Conservation (phyloP, 37 sponge, comb jelly and placozoan genomes). For the Theonella swinhoei region DNA sequence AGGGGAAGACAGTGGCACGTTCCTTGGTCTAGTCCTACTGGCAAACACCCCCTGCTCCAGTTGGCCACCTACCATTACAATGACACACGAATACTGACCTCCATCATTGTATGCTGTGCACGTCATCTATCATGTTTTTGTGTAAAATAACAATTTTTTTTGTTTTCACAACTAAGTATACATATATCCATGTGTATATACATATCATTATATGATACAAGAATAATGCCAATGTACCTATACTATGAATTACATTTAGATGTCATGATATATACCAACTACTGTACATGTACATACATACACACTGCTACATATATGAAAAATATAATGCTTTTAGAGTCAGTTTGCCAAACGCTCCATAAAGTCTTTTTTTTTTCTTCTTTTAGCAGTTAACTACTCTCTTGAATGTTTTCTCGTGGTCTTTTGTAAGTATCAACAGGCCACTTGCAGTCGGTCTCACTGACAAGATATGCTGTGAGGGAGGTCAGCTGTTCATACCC, state of each 20-base stretch:
- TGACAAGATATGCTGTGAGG: not conserved
- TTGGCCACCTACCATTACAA: slow-evolving; percentile 16
- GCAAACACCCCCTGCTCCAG: slow-evolving; percentile 38
- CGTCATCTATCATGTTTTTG: not conserved
- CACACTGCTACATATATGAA: not conserved
- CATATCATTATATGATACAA: no score
- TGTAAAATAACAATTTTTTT: not conserved
- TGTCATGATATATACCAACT: no score
- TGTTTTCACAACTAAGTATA: no score
- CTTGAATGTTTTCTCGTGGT: not conserved
- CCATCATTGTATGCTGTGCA: not conserved
- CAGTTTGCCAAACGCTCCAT: not conserved
- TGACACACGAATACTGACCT: slow-evolving; percentile 9
- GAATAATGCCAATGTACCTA: no score
- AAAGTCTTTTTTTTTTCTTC: not conserved
- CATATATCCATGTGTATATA: not conserved
- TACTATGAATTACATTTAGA: no score
- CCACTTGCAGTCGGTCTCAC: slow-evolving; percentile 1
- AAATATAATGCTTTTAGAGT: not conserved
- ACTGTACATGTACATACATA: slow-evolving; percentile 2
- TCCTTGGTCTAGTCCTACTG: slow-evolving; percentile 20
- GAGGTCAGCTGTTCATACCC: not conserved
- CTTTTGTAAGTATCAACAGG: not conserved
- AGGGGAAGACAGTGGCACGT: slow-evolving; percentile 30
- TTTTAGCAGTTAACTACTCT: not conserved